These are phyloP conservation scores for Myiozetetes cayanensis DNA, from an alignment of 2,113 vertebrate species.

Conservation along the genomic window DNA sequence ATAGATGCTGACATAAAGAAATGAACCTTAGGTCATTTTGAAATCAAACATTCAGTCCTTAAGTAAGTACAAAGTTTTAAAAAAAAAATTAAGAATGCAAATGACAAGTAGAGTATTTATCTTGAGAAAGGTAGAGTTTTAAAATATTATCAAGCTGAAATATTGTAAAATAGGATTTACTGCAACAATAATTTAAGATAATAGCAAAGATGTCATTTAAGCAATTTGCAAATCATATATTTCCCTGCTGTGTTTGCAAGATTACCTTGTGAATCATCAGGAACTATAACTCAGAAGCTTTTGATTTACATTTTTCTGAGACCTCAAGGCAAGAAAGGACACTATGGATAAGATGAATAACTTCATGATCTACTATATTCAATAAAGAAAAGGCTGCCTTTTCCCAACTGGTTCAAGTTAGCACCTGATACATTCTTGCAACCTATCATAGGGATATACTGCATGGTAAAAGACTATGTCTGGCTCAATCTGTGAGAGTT, in stretches of 20 bases:
- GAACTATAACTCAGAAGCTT: conserved; percentile 67
- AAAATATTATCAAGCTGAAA: conserved; percentile 75
- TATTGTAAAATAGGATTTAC: conserved; percentile 70
- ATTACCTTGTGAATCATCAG: conserved; percentile 78
- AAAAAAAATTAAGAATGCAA: conserved; percentile 51
- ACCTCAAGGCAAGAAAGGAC: conserved; percentile 70
- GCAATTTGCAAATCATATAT: conserved; percentile 76
- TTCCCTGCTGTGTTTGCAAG: conserved; percentile 74
- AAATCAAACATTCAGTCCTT: conserved; percentile 29
- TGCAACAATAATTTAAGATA: conserved; percentile 76
- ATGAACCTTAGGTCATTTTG: not conserved
- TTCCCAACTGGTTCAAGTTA: conserved; percentile 32
- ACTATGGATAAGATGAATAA: conserved; percentile 63
- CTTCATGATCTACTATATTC: conserved; percentile 58
- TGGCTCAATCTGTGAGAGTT: not conserved
- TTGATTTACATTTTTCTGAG: conserved; percentile 76
- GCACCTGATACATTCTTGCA: conserved; percentile 16
- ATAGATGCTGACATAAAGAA: not conserved
- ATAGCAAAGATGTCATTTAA: conserved; percentile 77
- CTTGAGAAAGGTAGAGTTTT: conserved; percentile 71
- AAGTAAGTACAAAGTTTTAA: not conserved
- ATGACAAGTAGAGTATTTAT: conserved; percentile 64
- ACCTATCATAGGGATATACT: conserved; percentile 30
- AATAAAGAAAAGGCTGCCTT: conserved; percentile 53
- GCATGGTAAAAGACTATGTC: not conserved